Evolutionary conservation across 2,113 vertebrate genomes (phyloP), one percentile per base, ranked within the genome.

Genomic region (Montifringilla adamsi): DNA sequence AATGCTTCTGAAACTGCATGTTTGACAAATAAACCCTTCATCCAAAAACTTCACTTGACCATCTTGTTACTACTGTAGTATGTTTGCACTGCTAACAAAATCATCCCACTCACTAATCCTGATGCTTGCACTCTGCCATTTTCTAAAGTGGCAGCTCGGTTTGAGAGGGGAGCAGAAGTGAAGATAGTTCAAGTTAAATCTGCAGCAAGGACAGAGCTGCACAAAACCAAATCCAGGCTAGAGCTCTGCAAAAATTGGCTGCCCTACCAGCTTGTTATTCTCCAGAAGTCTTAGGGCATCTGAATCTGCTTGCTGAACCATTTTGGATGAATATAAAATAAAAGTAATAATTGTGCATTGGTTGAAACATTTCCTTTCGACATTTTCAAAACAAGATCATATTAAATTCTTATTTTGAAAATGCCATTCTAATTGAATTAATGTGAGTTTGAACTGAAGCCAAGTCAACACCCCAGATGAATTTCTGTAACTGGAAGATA

Each of bases 11-110:
- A 56, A 89, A 60, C 27, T n/a, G 22, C 3, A 0, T 95, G 52
- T 95, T 90, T 93, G 91, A 78, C 92, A 95, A 91, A 87, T 79
- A 96, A 81, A 89, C 41, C 17, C 39, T 84, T 81, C 44, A 84
- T 91, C 84, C 79, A 91, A 75, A 96, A 92, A 55, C 41, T 91
- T 96, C 53, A 43, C 44, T 87, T 84, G 60, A 53, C 72, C 76
- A 43, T 96, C 70, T 93, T 94, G 80, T 89, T 87, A 87, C 41
- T 44, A 13, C 56, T 80, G 15, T 59, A 50, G 41, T 59, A 46
- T 93, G 56, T 95, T 95, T 95, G 59, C 68, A 66, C 39, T 84
- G 73, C 73, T 84, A 78, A 84, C 80, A 94, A 39, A 90, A 89
- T 72, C 64, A 82, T 84, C 66, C 60, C 43, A 30, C 73, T 86